Evolutionary conservation across 1,140 invertebrate species (phyloP), one percentile per base, ranked within the genome.

Genomic region (Potamilus streckersoni): DNA sequence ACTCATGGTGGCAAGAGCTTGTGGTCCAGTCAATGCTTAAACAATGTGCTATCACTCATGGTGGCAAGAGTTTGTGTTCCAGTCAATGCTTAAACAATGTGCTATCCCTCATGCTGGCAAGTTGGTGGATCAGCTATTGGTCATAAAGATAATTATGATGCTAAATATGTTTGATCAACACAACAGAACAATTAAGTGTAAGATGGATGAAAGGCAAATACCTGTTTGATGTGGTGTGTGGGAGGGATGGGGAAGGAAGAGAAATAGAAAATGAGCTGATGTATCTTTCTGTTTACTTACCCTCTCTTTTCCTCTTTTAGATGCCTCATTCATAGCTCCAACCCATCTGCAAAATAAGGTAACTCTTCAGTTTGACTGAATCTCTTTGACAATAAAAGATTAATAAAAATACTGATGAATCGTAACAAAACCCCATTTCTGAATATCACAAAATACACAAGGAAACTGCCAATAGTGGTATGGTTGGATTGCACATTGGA

Each of bases 301-400:
- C 78, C 82, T 82, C 66, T 82, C 81, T 63, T 82, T 86, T 1
- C 81, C 82, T 59, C 71, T 78, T 27, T 84, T 84, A 62, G 91
- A 88, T 23, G 91, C 90, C 70, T 91, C 89, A 71, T 59, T 93
- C 71, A 96, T 92, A 56, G 95, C 92, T 64, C 94, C 83, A 49
- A 89, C 85, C 88, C 89, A 90, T 71, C 87, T 89, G 71, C 23
- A 79, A 79, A 69, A 65, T 68, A 74, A 63, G 62, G 38, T 49
- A 49, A 6, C 11, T 49, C 38, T 49, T 49, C 6, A 6, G 6
- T 49, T 11, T 49, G 38, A 49, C 6, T 49, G 38, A 49, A 49
- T 49, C 11, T 49, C 38, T 49, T 6, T 6, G 11, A 71, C 27
- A 27, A 63, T 15, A 78, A 66, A 49, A 66, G 49, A 64, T 64